Conservation (phyloP, 2,797 vertebrate species). For the Rhynchotus rufescens region DNA sequence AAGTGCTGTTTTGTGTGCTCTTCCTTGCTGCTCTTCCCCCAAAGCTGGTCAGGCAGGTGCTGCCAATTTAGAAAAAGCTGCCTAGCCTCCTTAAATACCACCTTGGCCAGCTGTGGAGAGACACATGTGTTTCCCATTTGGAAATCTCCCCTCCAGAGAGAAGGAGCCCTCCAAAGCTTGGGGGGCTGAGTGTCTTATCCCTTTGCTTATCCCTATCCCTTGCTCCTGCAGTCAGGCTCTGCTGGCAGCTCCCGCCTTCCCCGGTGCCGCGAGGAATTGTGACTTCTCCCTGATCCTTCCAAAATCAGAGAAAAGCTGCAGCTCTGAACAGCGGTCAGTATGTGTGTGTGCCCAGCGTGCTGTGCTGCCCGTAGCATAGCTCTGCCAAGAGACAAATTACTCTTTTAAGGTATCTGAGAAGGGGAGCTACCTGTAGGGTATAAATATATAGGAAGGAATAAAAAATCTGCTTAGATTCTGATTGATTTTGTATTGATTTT, state of each 20-base stretch:
- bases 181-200: neutral
- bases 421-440: neutral
- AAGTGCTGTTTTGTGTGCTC: neutral
- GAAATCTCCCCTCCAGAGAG: neutral
- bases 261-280: neutral
- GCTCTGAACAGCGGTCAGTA: neutral
- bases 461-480: neutral
- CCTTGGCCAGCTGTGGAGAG: neutral
- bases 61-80: neutral
- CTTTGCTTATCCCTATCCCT: neutral
- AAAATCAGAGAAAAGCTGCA: neutral
- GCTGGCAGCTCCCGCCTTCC: neutral
- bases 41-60: neutral
- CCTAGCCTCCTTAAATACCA: neutral
- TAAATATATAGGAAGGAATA: neutral
- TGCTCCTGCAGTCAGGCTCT: neutral
- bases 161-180: neutral
- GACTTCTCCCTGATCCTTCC: neutral
- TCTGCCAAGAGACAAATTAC: neutral
- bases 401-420: neutral
- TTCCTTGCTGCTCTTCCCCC: neutral
- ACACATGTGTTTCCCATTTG: neutral
- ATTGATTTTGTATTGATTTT: slow-evolving; percentile 27
- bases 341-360: rapidly evolving
- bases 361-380: neutral